Evolutionary conservation across 2,113 vertebrate genomes (phyloP).

Genomic region (Crotalus tigris): DNA sequence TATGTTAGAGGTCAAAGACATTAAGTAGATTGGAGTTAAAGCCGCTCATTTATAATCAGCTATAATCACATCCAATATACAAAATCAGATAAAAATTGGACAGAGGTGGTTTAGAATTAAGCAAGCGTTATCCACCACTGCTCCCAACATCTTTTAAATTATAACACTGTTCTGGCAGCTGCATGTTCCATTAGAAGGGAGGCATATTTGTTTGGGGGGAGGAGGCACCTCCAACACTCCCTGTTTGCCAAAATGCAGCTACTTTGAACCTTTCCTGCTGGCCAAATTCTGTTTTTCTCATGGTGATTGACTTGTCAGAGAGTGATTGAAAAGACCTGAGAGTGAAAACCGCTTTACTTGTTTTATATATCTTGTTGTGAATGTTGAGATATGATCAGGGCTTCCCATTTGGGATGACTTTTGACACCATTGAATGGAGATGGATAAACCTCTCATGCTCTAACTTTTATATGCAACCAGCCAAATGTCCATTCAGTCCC

Average conservation of each 20-base stretch:
- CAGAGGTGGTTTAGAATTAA: constrained; percentile 43
- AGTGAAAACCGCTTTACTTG: not conserved
- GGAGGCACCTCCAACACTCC: constrained; percentile 27
- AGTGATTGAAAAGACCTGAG: not conserved
- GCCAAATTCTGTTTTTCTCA: not conserved
- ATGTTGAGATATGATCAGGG: not conserved
- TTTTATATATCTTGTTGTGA: not conserved
- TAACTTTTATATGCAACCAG: not conserved
- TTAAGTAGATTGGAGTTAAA: constrained; percentile 46
- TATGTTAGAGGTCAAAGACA: constrained; percentile 21
- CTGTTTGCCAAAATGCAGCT: not conserved
- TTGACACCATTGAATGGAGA: not conserved
- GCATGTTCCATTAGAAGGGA: constrained; percentile 1
- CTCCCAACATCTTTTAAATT: constrained; percentile 28
- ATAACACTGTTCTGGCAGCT: constrained; percentile 20
- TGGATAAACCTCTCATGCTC: not conserved
- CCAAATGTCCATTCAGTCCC: not conserved
- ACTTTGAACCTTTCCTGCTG: not conserved
- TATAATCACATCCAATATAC: constrained; percentile 48
- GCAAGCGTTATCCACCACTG: not conserved
- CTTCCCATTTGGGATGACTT: not conserved
- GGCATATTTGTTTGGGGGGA: not conserved
- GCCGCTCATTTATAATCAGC: constrained; percentile 49
- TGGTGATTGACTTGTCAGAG: not conserved
- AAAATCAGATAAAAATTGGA: constrained; percentile 46